Evolutionary conservation across 2,113 vertebrate species (phyloP), one percentile per base, ranked within the genome.

Genomic region (Gnathonemus echidnorhynchus): DNA sequence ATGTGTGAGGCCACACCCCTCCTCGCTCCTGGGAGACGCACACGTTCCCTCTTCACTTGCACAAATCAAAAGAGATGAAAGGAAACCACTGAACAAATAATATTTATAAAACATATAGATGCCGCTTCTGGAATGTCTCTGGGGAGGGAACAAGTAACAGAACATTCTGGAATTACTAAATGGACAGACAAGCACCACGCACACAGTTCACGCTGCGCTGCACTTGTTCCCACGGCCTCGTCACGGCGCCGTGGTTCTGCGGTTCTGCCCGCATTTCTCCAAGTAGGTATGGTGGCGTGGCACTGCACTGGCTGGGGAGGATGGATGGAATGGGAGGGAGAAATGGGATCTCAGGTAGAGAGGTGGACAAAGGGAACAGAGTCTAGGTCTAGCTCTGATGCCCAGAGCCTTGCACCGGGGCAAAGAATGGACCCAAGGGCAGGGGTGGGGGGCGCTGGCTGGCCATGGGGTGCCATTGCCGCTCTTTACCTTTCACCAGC

Each of bases 101-200:
- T 92, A 93, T 92, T 93, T 93, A 93, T 92, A 92, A 94, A 95
- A 95, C 94, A 93, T 93, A 91, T 91, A 94, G 95, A 95, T 95
- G 94, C 93, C 91, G 86, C 93, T 91, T 93, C 90, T 95, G 93
- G 93, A 95, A 95, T 95, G 93, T 93, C 94, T 95, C 93, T 91
- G 91, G 74, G 53, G 27, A 31, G 62, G 66, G 21, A 52, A 35
- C 50, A 45, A 91, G 88, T 50, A 74, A 52, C n/a, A 85, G n/a
- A 85, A 91, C 88, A 89, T 90, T 90, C 87, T 89, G 84, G 90
- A 91, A 90, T 85, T 35, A 88, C 89, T 92, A 89, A 90, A 89
- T 42, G 90, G 87, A 91, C 66, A 35, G 74, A 77, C 45, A 89
- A 90, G 89, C 87, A 62, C 56, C 66, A 27, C 53, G 62, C 90